A percentile compares a stretch with the other conserved stretches of the same genome.
Evolutionary conservation across 1,140 invertebrate species (phyloP).

Genomic region (Platyscapa corneri): DNA sequence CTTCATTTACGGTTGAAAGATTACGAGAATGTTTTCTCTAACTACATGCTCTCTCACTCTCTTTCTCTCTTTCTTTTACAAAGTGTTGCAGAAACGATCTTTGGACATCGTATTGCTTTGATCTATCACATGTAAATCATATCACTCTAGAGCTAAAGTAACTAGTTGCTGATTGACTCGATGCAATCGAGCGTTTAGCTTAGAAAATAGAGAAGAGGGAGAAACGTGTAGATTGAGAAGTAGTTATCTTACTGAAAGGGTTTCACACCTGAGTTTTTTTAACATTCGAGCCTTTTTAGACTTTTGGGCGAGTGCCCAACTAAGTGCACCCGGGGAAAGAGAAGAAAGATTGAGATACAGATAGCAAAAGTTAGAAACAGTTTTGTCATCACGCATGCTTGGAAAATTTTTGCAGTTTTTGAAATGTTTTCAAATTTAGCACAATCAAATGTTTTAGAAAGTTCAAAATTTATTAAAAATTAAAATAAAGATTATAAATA

Average conservation of each 20-base stretch:
- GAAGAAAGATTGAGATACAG: not conserved
- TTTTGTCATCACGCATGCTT: not conserved
- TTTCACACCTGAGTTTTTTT: slow-evolving; percentile 63
- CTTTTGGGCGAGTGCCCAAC: slow-evolving; percentile 66
- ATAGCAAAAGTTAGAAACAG: not conserved
- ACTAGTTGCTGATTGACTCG: not conserved
- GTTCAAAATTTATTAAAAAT: no score
- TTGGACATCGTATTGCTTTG: not conserved
- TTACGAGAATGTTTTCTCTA: no score
- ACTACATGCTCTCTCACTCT: not conserved
- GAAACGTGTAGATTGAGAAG: not conserved
- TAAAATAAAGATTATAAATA: no score
- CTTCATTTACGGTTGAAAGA: no score
- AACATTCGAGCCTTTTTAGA: slow-evolving; percentile 72
- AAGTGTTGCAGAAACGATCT: not conserved
- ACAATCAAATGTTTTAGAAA: no score
- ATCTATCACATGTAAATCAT: not conserved
- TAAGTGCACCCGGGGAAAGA: not conserved
- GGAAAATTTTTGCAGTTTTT: not conserved
- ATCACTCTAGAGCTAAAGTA: not conserved
- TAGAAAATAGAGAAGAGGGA: not conserved
- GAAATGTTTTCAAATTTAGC: not conserved
- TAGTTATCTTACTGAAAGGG: not conserved
- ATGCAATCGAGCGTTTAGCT: not conserved
- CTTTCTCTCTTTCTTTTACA: not conserved